A percentile compares a stretch with the other conserved stretches of the same genome.
phyloP scores from a whole-genome alignment of 2,113 vertebrate genomes.

The Anguilla rostrata region DNA sequence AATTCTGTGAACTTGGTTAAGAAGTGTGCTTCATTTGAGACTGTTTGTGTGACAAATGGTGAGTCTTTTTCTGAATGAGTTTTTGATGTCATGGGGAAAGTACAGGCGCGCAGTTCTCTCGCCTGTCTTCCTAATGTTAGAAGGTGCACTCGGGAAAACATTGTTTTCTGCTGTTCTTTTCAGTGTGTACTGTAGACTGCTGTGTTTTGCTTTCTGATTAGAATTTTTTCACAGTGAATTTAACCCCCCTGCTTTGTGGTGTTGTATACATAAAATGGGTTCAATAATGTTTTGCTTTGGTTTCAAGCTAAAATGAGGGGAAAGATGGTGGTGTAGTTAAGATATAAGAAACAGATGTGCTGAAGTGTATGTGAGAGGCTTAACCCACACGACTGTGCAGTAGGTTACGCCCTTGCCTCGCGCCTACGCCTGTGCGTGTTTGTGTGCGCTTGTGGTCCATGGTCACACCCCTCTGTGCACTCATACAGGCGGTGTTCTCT shows the following conservation, averaged over 20 bases:
- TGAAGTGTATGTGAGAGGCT: constrained; percentile 11
- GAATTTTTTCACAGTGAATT: neutral
- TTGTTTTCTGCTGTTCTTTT: neutral
- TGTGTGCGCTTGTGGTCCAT: too few relatives aligned
- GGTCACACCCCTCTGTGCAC: neutral
- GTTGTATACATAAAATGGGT: neutral
- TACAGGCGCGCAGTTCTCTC: too few relatives aligned
- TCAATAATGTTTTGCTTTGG: neutral
- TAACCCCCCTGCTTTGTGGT: neutral
- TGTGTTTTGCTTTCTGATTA: neutral
- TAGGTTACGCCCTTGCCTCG: neutral
- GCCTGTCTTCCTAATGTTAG: neutral
- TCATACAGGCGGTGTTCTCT: neutral
- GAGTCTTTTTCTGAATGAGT: neutral
- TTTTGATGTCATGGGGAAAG: neutral
- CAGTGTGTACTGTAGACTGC: too few relatives aligned
- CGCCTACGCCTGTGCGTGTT: neutral
- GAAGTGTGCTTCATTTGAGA: neutral
- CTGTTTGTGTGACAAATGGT: neutral
- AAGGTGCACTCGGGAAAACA: neutral
- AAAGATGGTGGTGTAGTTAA: neutral
- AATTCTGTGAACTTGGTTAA: neutral
- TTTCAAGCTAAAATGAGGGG: neutral
- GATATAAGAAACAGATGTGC: neutral
- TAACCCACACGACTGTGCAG: neutral